Conservation (phyloP, 2,113 vertebrate species). For the Cyanistes caeruleus region DNA sequence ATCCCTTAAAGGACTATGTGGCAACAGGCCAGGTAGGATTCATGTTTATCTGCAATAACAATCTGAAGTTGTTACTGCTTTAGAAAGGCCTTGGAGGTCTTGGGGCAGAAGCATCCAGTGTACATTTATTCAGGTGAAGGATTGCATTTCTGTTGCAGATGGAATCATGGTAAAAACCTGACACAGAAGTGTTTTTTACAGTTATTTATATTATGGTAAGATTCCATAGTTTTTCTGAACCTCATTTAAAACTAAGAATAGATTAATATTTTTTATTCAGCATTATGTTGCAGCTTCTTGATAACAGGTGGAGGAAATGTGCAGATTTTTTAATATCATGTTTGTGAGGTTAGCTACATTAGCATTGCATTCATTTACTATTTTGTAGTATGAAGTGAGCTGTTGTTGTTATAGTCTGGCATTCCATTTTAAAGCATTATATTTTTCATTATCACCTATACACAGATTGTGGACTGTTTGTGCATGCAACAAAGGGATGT, state of each 20-base stretch:
- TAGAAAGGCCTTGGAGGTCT: background rate
- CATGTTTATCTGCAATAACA: background rate
- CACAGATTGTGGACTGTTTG: background rate
- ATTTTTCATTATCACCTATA: background rate
- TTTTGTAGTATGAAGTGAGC: background rate
- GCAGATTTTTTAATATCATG: background rate
- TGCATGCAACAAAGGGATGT: background rate
- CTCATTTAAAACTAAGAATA: background rate
- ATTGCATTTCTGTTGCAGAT: background rate
- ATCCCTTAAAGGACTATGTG: constrained; percentile 95
- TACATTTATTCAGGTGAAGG: background rate
- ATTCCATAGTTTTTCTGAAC: background rate
- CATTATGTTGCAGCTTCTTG: background rate
- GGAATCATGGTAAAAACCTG: background rate
- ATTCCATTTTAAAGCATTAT: background rate
- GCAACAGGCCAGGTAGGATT: constrained; percentile 94
- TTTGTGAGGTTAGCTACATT: background rate
- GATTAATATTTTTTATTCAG: background rate
- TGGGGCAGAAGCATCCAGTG: background rate
- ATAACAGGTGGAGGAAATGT: background rate
- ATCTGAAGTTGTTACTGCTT: background rate
- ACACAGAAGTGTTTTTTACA: background rate
- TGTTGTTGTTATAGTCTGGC: background rate
- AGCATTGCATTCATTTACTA: background rate
- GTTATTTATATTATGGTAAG: background rate